phyloP scores from a whole-genome alignment of 2,797 vertebrate species.

The Dicrostonyx torquatus region DNA sequence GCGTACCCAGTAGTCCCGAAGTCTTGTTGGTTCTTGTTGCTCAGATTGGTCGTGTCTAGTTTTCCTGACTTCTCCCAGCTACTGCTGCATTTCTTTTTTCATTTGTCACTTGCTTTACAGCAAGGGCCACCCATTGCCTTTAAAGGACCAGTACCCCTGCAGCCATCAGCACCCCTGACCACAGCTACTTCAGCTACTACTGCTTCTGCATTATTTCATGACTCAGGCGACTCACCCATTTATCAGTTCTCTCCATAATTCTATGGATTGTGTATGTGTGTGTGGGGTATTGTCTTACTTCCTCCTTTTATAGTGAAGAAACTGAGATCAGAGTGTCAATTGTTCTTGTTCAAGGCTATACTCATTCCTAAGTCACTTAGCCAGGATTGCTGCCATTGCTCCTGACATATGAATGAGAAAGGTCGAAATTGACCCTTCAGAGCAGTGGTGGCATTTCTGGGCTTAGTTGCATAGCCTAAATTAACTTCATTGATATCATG shows the following conservation, averaged over 20 bases:
- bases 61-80: not conserved
- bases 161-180: not conserved
- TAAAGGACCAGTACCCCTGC: not conserved
- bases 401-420: not conserved
- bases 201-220: no score
- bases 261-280: not conserved
- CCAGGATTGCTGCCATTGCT: not conserved
- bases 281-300: not conserved
- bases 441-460: not conserved
- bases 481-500: not conserved
- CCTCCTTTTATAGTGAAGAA: not conserved
- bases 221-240: not conserved
- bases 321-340: not conserved
- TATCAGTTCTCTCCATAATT: not conserved
- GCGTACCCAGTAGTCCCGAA: not conserved
- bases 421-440: not conserved
- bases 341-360: not conserved
- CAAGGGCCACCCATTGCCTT: not conserved
- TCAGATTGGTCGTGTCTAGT: not conserved
- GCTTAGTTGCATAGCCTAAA: not conserved
- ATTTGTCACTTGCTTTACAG: not conserved
- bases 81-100: fast-evolving
- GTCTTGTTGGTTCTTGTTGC: not conserved
- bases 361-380: not conserved
- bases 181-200: not conserved